Evolutionary conservation across 2,797 vertebrate species (phyloP).

Genomic region (Podargus strigoides): DNA sequence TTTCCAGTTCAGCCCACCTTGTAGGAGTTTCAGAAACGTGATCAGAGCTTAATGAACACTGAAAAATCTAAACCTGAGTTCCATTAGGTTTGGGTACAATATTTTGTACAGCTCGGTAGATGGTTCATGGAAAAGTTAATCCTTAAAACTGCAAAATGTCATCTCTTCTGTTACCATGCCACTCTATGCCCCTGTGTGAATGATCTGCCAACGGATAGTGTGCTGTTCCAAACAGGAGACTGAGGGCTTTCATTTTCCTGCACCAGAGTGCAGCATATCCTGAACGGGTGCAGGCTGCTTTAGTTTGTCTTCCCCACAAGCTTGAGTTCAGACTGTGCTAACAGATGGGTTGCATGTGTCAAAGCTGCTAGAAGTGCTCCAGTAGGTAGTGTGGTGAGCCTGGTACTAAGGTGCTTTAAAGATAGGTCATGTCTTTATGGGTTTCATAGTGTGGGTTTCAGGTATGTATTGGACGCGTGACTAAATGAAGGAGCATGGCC

Average conservation of each 20-base stretch:
- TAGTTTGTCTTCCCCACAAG: neutral
- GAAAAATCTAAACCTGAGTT: neutral
- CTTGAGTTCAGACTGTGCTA: neutral
- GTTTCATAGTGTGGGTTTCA: neutral
- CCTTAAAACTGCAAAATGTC: neutral
- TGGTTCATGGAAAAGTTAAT: neutral
- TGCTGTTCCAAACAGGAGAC: neutral
- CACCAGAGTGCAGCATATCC: neutral
- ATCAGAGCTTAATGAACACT: neutral
- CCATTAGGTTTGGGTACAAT: neutral
- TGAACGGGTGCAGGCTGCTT: neutral
- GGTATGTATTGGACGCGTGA: accelerated
- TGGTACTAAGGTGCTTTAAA: neutral
- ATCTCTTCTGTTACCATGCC: neutral
- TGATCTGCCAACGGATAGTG: neutral
- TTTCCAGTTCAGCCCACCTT: neutral
- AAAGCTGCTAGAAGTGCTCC: neutral
- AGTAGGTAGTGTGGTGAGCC: neutral
- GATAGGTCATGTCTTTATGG: neutral
- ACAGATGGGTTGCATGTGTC: neutral
- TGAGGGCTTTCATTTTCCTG: neutral
- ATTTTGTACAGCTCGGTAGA: neutral
- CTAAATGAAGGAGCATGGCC: neutral
- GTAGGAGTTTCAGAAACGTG: neutral
- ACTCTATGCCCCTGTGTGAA: neutral